Percentiles rank a stretch among this genome's conserved stretches.
These are phyloP conservation scores for Aporophyla nigra DNA, from an alignment of 2,888 invertebrate genomes.

Conservation along the genomic window DNA sequence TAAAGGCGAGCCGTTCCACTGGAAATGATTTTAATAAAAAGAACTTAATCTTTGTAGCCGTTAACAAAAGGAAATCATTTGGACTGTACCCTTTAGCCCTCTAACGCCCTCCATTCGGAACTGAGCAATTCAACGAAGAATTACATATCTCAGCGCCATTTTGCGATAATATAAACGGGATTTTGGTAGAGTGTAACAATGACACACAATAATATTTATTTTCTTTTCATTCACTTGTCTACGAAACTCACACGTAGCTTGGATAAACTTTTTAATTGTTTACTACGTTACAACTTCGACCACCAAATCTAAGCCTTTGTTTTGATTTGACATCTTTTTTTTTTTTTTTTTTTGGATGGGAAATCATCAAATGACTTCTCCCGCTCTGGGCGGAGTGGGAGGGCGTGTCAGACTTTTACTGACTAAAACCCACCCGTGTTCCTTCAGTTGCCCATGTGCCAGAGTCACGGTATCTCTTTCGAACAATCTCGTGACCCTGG, in stretches of 20 bases:
- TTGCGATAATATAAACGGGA: slow-evolving; percentile 45
- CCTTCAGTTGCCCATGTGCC: too few species aligned
- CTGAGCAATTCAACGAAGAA: slow-evolving; percentile 63
- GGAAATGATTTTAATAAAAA: slow-evolving; percentile 69
- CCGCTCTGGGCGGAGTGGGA: too few species aligned
- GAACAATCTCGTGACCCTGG: too few species aligned
- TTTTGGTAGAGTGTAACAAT: slow-evolving; percentile 27
- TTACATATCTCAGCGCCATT: slow-evolving; percentile 65
- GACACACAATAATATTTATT: slow-evolving; percentile 1
- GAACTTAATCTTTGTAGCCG: slow-evolving; percentile 65
- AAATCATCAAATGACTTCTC: too few species aligned
- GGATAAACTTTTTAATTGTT: neutral
- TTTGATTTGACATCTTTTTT: neutral
- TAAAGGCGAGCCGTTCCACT: slow-evolving; percentile 50
- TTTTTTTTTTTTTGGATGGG: too few species aligned
- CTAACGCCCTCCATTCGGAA: slow-evolving; percentile 54
- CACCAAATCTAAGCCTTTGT: neutral
- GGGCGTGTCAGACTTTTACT: too few species aligned
- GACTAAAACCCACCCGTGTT: too few species aligned
- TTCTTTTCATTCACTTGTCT: slow-evolving; percentile 1
- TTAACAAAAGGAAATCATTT: slow-evolving; percentile 67
- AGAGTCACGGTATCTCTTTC: too few species aligned
- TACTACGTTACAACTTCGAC: too few species aligned
- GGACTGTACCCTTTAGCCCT: slow-evolving; percentile 57
- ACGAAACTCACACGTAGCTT: neutral